These are phyloP conservation scores for Acanthosoma haemorrhoidale DNA, from an alignment of 2,888 invertebrate genomes.

Conservation along the genomic window DNA sequence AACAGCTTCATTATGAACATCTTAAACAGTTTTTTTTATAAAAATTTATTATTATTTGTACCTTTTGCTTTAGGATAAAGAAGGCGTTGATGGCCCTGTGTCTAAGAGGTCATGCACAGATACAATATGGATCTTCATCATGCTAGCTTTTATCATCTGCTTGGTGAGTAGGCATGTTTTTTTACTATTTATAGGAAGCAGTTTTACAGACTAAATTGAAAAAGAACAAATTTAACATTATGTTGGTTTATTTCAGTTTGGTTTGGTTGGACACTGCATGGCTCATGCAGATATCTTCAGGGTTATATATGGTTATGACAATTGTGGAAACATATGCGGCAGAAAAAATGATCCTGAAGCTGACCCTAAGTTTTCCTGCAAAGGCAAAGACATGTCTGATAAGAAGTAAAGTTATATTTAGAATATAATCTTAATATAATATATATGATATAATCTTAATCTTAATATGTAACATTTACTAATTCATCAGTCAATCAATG, in stretches of 20 bases:
- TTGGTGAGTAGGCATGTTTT: constrained; percentile 52
- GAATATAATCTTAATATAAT: background rate
- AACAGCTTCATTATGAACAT: too few species aligned
- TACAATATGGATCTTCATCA: constrained; percentile 52
- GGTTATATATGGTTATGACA: constrained; percentile 58
- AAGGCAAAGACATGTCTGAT: constrained; percentile 48
- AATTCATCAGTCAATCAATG: background rate
- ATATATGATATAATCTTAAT: background rate
- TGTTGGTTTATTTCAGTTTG: constrained; percentile 44
- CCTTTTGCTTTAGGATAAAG: constrained; percentile 14
- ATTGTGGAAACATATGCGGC: constrained; percentile 62
- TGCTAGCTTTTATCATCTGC: constrained; percentile 51
- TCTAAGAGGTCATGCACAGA: constrained; percentile 51
- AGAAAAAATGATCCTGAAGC: constrained; percentile 46
- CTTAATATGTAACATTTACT: too few species aligned
- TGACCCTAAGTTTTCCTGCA: constrained; percentile 47
- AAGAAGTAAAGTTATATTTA: constrained; percentile 44
- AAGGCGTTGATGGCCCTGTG: constrained; percentile 43
- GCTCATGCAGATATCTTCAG: constrained; percentile 54
- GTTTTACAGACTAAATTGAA: background rate
- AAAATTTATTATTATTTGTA: too few species aligned
- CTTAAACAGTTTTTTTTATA: background rate
- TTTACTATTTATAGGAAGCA: background rate
- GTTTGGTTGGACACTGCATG: constrained; percentile 48
- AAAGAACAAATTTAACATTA: background rate